Evolutionary conservation across 2,888 invertebrate genomes (phyloP).

Genomic region (Eudasyphora cyanicolor): DNA sequence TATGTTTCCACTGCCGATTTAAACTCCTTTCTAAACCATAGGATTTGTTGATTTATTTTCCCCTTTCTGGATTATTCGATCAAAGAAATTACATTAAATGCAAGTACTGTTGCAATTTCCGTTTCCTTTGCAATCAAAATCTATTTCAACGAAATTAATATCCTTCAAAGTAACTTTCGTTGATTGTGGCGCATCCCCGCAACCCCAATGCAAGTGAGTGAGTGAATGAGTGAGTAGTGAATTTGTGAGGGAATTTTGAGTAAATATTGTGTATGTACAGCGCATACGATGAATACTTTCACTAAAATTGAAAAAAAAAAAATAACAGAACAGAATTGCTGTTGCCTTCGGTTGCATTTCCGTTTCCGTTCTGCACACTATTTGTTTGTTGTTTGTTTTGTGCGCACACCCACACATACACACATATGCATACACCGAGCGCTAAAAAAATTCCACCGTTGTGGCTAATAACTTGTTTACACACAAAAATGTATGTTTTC

Average conservation of each 20-base stretch:
- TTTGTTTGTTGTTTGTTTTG: constrained; percentile 25
- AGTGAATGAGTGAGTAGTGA: not conserved
- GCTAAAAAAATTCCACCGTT: constrained; percentile 4
- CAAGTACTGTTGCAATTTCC: not conserved
- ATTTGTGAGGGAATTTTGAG: not conserved
- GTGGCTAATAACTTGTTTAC: constrained; percentile 16
- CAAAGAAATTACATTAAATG: too few species aligned
- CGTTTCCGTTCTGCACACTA: constrained; percentile 15
- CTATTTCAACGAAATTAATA: not conserved
- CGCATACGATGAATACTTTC: constrained; percentile 53
- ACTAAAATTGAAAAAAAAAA: constrained; percentile 43
- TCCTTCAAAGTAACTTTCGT: not conserved
- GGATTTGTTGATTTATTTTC: too few species aligned
- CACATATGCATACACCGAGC: too few species aligned
- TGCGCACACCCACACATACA: constrained; percentile 25
- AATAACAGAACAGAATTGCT: too few species aligned
- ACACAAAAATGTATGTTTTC: constrained; percentile 9
- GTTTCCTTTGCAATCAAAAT: not conserved
- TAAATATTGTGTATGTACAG: not conserved
- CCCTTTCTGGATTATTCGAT: too few species aligned
- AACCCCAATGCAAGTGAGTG: not conserved
- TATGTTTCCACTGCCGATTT: too few species aligned
- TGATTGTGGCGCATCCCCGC: not conserved
- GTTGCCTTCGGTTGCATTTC: constrained; percentile 37
- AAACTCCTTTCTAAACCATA: too few species aligned